Conservation (phyloP, 1,140 invertebrate species). For the Solen grandis region DNA sequence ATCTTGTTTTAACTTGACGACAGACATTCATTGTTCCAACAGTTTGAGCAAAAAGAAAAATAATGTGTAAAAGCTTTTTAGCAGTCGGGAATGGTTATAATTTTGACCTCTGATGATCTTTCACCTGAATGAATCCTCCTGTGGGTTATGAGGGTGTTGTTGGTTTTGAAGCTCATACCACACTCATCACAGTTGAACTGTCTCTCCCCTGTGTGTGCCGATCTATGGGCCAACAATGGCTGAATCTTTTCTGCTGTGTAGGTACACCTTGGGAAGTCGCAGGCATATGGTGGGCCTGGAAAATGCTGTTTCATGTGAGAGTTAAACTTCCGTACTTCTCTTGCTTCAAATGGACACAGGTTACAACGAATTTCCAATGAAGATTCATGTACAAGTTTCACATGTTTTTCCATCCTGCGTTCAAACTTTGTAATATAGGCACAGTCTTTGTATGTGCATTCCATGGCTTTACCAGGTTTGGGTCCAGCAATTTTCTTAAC, state of each 20-base stretch:
- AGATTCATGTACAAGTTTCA: conserved; percentile 76
- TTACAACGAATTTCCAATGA: conserved; percentile 85
- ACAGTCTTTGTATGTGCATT: conserved; percentile 61
- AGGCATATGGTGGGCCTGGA: conserved; percentile 85
- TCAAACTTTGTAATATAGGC: conserved; percentile 58
- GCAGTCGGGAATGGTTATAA: too few relatives aligned
- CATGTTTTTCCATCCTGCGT: conserved; percentile 68
- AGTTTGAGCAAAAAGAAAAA: too few relatives aligned
- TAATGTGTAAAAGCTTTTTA: too few relatives aligned
- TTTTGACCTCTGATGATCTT: too few relatives aligned
- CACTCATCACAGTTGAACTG: conserved; percentile 82
- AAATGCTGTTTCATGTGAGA: conserved; percentile 86
- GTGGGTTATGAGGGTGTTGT: conserved; percentile 82
- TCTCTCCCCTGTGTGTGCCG: conserved; percentile 83
- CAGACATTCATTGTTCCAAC: too few relatives aligned
- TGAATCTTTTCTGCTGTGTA: conserved; percentile 83
- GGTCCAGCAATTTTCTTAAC: conserved; percentile 7
- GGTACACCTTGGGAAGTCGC: conserved; percentile 83
- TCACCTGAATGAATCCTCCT: conserved; percentile 81
- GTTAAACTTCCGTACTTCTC: conserved; percentile 86
- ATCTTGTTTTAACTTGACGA: too few relatives aligned
- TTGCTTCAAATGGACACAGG: conserved; percentile 85
- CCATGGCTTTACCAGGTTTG: conserved; percentile 25
- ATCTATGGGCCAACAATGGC: conserved; percentile 83
- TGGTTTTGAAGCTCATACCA: conserved; percentile 80